Evolutionary conservation across 2,113 vertebrate genomes (phyloP).

Genomic region (Oryzias javanicus): DNA sequence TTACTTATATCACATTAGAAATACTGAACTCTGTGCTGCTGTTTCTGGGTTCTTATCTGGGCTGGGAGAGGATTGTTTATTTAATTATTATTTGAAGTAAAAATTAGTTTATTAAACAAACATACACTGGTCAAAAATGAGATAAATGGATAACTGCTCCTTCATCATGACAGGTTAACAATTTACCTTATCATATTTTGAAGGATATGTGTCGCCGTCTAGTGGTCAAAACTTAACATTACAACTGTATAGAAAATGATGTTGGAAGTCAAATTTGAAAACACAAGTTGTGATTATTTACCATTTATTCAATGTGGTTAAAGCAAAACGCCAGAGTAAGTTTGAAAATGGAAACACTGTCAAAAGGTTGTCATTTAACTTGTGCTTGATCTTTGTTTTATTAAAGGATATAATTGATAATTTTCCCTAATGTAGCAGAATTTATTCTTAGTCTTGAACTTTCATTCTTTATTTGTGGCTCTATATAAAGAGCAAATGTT

Average conservation of each 20-base stretch:
- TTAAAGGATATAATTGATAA: neutral
- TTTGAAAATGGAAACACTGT: neutral
- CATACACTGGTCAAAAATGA: neutral
- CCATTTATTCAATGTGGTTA: neutral
- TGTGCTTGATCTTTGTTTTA: neutral
- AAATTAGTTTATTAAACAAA: neutral
- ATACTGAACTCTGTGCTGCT: too few relatives aligned
- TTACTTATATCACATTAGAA: too few relatives aligned
- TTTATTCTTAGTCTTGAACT: too few relatives aligned
- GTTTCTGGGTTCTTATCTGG: too few relatives aligned
- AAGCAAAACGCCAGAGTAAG: neutral
- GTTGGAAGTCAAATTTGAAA: neutral
- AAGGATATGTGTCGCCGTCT: conserved; percentile 38
- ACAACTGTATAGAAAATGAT: neutral
- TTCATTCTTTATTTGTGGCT: too few relatives aligned
- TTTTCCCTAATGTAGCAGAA: too few relatives aligned
- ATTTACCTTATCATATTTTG: neutral
- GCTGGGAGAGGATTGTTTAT: too few relatives aligned
- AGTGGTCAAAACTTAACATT: conserved; percentile 15
- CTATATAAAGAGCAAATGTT: too few relatives aligned
- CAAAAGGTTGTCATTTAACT: neutral
- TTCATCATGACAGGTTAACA: neutral
- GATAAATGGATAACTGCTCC: neutral
- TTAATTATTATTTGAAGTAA: too few relatives aligned
- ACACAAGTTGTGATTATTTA: too few relatives aligned